phyloP scores from a whole-genome alignment of 2,797 vertebrate species.

The Gymnocypris eckloni region DNA sequence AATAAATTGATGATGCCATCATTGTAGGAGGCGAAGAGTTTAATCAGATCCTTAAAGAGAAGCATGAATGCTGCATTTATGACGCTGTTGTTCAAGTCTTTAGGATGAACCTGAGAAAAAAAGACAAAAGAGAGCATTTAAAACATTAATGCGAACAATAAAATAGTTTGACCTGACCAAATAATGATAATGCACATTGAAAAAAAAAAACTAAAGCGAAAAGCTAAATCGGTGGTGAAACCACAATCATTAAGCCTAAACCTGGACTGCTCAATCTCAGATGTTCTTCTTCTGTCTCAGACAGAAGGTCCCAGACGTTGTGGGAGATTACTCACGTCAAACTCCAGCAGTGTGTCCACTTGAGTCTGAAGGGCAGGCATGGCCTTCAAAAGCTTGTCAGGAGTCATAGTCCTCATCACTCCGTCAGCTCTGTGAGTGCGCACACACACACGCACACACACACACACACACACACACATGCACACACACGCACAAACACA shows the following conservation, averaged over 20 bases:
- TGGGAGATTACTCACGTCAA: slow-evolving; percentile 86
- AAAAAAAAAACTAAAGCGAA: background rate
- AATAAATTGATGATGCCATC: slow-evolving; percentile 98
- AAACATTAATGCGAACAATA: background rate
- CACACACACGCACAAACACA: too few relatives aligned
- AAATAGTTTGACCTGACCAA: background rate
- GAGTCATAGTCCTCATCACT: slow-evolving; percentile 97
- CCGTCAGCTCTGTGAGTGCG: slow-evolving; percentile 87
- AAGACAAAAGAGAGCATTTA: background rate
- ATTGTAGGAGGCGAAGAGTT: slow-evolving; percentile 99
- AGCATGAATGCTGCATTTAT: slow-evolving; percentile 97
- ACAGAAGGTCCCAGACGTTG: background rate
- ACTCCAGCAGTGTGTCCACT: slow-evolving; percentile 97
- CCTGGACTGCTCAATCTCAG: background rate
- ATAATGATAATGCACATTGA: background rate
- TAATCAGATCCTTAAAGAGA: slow-evolving; percentile 99
- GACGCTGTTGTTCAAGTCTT: slow-evolving; percentile 97
- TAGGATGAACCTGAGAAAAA: slow-evolving; percentile 90
- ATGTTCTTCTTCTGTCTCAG: background rate
- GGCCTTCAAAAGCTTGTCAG: slow-evolving; percentile 97
- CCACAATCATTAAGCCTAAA: background rate
- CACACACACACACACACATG: too few relatives aligned
- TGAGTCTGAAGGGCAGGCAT: slow-evolving; percentile 98
- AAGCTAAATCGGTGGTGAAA: too few relatives aligned
- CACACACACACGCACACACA: background rate